Percentiles rank a stretch among this genome's conserved stretches.
Evolutionary conservation across 2,797 vertebrate genomes (phyloP).

Genomic region (Anableps anableps): DNA sequence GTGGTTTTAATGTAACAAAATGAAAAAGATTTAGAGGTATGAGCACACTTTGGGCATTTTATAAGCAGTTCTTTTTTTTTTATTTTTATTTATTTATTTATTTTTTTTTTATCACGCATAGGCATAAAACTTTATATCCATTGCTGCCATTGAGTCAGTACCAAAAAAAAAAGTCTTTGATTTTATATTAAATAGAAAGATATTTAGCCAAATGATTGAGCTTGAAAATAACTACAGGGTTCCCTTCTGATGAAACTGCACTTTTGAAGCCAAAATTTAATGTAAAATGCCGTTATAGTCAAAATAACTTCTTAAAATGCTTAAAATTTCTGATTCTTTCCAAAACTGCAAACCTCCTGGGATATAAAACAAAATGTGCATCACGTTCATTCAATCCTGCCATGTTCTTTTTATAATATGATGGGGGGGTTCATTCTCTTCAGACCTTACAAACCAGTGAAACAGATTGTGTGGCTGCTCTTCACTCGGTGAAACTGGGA

Average conservation of each 20-base stretch:
- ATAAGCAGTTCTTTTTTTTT: neutral
- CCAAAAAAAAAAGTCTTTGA: neutral
- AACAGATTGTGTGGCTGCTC: constrained; percentile 1
- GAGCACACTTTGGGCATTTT: neutral
- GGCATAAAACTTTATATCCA: neutral
- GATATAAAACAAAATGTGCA: neutral
- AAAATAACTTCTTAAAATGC: neutral
- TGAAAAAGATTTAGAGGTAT: neutral
- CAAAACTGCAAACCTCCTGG: neutral
- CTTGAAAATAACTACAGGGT: neutral
- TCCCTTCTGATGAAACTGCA: neutral
- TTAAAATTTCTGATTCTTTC: neutral
- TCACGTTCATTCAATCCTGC: neutral
- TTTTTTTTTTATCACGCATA: neutral
- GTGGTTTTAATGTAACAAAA: neutral
- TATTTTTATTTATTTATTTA: no score
- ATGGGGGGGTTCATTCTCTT: neutral
- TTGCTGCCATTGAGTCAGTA: neutral
- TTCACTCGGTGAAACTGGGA: constrained; percentile 41
- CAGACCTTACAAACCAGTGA: constrained; percentile 1
- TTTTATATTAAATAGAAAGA: neutral
- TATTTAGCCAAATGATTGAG: no score
- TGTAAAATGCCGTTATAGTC: neutral
- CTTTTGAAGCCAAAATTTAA: neutral
- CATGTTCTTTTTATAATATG: neutral